A percentile compares a stretch with the other conserved stretches of the same genome.
Conservation (phyloP, 2,113 vertebrate genomes). For the Psephotus haematonotus region DNA sequence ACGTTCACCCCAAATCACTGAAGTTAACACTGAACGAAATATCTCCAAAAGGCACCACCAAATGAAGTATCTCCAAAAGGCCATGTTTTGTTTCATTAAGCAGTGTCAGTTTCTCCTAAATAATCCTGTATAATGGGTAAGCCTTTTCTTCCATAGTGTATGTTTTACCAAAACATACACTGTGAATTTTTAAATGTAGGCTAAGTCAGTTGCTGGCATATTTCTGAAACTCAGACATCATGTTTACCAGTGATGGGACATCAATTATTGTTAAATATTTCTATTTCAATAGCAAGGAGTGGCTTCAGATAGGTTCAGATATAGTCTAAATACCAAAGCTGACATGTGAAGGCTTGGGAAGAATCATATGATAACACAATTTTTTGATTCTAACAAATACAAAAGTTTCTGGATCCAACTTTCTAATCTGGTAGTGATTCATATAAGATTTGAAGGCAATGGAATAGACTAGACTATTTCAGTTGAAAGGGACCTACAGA, state of each 20-base stretch:
- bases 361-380: neutral
- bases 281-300: neutral
- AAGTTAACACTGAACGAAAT: constrained; percentile 1
- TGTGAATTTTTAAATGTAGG: constrained; percentile 17
- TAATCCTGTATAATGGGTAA: neutral
- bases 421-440: neutral
- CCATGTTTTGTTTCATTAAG: constrained; percentile 16
- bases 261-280: neutral
- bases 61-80: neutral
- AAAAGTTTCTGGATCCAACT: neutral
- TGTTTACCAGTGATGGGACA: neutral
- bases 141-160: neutral
- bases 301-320: neutral
- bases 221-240: neutral
- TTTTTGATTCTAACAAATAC: neutral
- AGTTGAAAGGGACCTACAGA: neutral
- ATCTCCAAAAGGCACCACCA: neutral
- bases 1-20: constrained; percentile 31
- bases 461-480: neutral
- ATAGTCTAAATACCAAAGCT: neutral
- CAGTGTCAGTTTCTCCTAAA: neutral
- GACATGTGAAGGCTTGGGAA: neutral
- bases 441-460: neutral
- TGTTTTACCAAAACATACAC: neutral
- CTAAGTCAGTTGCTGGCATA: neutral